Conservation (phyloP, 1,140 invertebrate species). For the Drosophila paulistorum region DNA sequence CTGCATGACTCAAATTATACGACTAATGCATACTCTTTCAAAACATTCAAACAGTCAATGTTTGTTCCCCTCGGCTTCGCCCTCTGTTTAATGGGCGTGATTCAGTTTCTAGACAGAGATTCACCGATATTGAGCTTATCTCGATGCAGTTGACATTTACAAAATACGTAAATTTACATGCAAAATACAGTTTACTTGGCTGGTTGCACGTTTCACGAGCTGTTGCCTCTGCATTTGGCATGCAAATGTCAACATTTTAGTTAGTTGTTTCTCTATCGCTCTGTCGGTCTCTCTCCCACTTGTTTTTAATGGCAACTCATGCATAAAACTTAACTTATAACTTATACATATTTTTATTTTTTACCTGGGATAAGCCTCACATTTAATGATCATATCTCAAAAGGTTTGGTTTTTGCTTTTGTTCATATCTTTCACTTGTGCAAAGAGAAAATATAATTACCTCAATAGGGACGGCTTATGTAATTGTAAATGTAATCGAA, state of each 20-base stretch:
- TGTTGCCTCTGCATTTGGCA: slow-evolving; percentile 67
- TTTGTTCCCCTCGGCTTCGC: too few species aligned
- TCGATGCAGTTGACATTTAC: slow-evolving; percentile 15
- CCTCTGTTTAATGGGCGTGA: neutral
- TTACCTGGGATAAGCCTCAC: slow-evolving; percentile 37
- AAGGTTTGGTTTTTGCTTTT: slow-evolving; percentile 33
- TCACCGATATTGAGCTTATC: neutral
- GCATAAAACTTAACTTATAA: slow-evolving; percentile 37
- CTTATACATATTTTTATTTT: neutral
- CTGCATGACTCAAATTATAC: neutral
- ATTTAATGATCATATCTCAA: slow-evolving; percentile 70
- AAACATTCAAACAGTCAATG: too few species aligned
- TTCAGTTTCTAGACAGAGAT: neutral
- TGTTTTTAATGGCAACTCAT: slow-evolving; percentile 60
- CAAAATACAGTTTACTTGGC: slow-evolving; percentile 49
- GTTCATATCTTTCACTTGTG: slow-evolving; percentile 28
- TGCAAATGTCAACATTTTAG: slow-evolving; percentile 74
- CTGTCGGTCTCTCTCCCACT: slow-evolving; percentile 41
- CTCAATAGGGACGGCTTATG: slow-evolving; percentile 36
- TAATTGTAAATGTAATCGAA: slow-evolving; percentile 45
- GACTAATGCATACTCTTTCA: neutral
- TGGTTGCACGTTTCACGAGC: slow-evolving; percentile 52
- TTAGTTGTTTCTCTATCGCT: slow-evolving; percentile 23
- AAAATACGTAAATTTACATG: slow-evolving; percentile 50
- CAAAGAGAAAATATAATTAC: slow-evolving; percentile 62